phyloP scores from a whole-genome alignment of 2,888 invertebrate species.

The Polyploca ridens region DNA sequence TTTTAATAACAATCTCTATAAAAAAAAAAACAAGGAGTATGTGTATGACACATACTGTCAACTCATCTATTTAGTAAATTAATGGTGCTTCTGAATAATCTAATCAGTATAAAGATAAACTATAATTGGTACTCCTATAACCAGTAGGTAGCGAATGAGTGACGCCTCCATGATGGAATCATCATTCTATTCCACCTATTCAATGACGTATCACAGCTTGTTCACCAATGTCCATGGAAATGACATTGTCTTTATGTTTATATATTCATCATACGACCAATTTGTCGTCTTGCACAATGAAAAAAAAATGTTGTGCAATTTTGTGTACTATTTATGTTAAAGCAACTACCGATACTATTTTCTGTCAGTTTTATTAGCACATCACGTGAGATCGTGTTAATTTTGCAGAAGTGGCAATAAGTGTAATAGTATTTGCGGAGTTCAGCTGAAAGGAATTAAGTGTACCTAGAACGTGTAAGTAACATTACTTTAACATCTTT shows the following conservation, averaged over 20 bases:
- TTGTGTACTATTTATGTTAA: slow-evolving; percentile 20
- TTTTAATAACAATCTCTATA: neutral
- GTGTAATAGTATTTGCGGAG: neutral
- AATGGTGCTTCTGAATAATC: neutral
- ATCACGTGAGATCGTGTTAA: slow-evolving; percentile 15
- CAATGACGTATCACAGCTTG: neutral
- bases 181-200: slow-evolving; percentile 3
- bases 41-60: neutral
- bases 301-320: slow-evolving; percentile 28
- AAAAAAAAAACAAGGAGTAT: neutral
- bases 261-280: neutral
- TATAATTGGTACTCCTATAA: neutral
- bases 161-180: slow-evolving; percentile 29
- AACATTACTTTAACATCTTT: neutral
- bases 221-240: neutral
- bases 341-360: slow-evolving; percentile 4
- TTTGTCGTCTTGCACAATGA: slow-evolving; percentile 25
- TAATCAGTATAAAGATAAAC: neutral
- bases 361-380: slow-evolving; percentile 19
- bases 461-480: neutral
- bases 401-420: neutral
- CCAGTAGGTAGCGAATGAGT: slow-evolving; percentile 22
- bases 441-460: neutral
- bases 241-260: slow-evolving; percentile 6
- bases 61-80: neutral